A percentile compares a stretch with the other conserved stretches of the same genome.
These are phyloP conservation scores for Cichlasoma orientale DNA, from an alignment of 2,797 vertebrate genomes.

Conservation along the genomic window DNA sequence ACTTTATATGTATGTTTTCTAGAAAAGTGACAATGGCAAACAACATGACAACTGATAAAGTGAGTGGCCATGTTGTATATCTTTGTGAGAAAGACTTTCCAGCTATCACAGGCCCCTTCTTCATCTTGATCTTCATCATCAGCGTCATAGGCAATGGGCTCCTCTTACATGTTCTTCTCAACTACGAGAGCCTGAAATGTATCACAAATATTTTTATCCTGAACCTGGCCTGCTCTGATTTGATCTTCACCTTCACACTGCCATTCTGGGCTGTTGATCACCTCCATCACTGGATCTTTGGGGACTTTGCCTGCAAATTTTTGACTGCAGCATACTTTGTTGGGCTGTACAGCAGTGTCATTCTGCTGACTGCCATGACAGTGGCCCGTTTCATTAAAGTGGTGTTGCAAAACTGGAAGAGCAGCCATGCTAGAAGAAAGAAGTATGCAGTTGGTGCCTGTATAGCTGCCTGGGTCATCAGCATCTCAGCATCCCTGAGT, in stretches of 20 bases:
- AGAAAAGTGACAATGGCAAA: not conserved
- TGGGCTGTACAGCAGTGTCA: slow-evolving; percentile 59
- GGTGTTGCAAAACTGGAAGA: slow-evolving; percentile 56
- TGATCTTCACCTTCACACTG: slow-evolving; percentile 72
- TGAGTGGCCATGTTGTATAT: accelerated
- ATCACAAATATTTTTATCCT: slow-evolving; percentile 75
- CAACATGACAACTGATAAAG: not conserved
- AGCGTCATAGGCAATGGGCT: slow-evolving; percentile 69
- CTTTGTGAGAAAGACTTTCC: not conserved
- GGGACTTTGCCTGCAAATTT: slow-evolving; percentile 66
- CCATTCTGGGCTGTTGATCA: slow-evolving; percentile 70
- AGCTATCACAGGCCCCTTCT: slow-evolving; percentile 26
- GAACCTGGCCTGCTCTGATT: slow-evolving; percentile 73
- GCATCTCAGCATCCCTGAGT: not conserved
- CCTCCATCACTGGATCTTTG: slow-evolving; percentile 73
- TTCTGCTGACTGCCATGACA: too few relatives aligned
- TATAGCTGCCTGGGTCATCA: slow-evolving; percentile 62
- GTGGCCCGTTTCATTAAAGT: too few relatives aligned
- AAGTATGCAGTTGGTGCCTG: slow-evolving; percentile 41
- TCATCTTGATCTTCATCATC: slow-evolving; percentile 62
- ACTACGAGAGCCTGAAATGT: slow-evolving; percentile 61
- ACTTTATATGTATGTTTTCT: not conserved
- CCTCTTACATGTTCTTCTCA: slow-evolving; percentile 57
- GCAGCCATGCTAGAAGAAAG: slow-evolving; percentile 17
- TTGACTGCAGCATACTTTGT: slow-evolving; percentile 39